These are phyloP conservation scores for Typhlichthys eigenmanni DNA, from an alignment of 2,797 vertebrate genomes.

Conservation along the genomic window DNA sequence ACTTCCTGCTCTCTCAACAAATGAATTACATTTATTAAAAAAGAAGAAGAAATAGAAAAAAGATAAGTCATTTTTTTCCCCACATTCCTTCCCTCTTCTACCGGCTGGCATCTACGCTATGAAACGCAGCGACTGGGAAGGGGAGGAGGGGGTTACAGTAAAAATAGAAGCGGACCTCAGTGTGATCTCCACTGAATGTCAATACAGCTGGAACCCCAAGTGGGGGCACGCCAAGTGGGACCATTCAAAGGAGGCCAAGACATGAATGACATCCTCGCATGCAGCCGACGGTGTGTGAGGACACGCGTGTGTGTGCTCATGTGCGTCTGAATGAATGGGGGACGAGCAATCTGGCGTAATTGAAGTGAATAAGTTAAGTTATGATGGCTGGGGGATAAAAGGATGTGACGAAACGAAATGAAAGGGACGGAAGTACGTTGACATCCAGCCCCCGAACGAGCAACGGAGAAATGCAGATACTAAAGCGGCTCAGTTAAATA, in stretches of 20 bases:
- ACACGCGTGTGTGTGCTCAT: slow-evolving; percentile 14
- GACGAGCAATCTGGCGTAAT: slow-evolving; percentile 50
- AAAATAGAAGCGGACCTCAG: slow-evolving; percentile 60
- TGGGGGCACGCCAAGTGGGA: slow-evolving; percentile 51
- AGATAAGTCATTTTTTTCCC: not conserved
- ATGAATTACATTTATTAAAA: slow-evolving; percentile 8
- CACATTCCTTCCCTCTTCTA: slow-evolving; percentile 29
- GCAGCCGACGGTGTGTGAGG: slow-evolving; percentile 34
- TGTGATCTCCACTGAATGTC: slow-evolving; percentile 62
- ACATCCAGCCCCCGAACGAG: slow-evolving; percentile 37
- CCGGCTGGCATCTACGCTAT: slow-evolving; percentile 44
- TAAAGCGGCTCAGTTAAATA: too few relatives aligned
- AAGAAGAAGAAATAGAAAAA: not conserved
- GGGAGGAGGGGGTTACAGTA: slow-evolving; percentile 23
- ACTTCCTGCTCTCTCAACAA: slow-evolving; percentile 30
- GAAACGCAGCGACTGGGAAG: slow-evolving; percentile 39
- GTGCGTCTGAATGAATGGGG: slow-evolving; percentile 39
- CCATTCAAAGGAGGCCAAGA: slow-evolving; percentile 59
- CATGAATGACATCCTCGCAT: slow-evolving; percentile 51
- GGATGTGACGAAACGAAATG: slow-evolving; percentile 47
- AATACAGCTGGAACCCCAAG: slow-evolving; percentile 57
- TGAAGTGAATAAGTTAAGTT: slow-evolving; percentile 58
- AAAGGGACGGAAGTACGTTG: slow-evolving; percentile 50
- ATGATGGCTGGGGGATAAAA: slow-evolving; percentile 49
- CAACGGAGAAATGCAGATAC: slow-evolving; percentile 11